phyloP scores from a whole-genome alignment of 2,888 invertebrate genomes.

The Stenolophus ochropezus region DNA sequence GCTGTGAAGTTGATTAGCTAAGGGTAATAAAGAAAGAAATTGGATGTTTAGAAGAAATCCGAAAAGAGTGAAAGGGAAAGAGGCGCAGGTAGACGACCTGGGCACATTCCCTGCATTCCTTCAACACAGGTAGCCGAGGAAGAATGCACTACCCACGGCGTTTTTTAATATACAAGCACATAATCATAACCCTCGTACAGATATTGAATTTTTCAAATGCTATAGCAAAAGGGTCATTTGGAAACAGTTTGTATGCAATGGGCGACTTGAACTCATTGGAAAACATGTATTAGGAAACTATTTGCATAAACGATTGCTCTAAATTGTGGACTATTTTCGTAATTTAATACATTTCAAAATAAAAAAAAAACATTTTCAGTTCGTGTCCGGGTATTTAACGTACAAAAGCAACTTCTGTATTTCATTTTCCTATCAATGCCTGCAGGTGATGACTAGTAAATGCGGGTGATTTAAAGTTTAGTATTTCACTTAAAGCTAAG shows the following conservation, averaged over 20 bases:
- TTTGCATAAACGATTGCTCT: background rate
- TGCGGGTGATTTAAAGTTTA: too few species aligned
- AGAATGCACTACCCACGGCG: conserved; percentile 55
- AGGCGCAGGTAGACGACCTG: conserved; percentile 61
- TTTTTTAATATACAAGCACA: conserved; percentile 21
- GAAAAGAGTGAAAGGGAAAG: conserved; percentile 33
- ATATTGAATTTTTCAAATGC: conserved; percentile 36
- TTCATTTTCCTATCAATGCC: too few species aligned
- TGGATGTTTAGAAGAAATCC: conserved; percentile 2
- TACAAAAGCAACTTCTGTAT: too few species aligned
- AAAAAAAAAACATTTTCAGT: background rate
- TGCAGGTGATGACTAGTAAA: too few species aligned
- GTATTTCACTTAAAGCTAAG: too few species aligned
- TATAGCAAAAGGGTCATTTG: background rate
- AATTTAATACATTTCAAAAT: background rate
- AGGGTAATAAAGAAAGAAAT: background rate
- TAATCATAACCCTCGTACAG: background rate
- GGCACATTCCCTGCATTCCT: conserved; percentile 69
- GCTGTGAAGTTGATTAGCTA: background rate
- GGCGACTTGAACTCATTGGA: background rate
- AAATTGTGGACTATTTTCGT: background rate
- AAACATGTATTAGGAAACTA: background rate
- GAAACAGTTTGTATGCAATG: background rate
- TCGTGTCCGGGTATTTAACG: background rate
- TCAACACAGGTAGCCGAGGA: conserved; percentile 66